Percentiles rank a stretch among this genome's conserved stretches.
These are phyloP conservation scores for Selene dorsalis DNA, from an alignment of 2,797 vertebrate genomes.

Conservation along the genomic window DNA sequence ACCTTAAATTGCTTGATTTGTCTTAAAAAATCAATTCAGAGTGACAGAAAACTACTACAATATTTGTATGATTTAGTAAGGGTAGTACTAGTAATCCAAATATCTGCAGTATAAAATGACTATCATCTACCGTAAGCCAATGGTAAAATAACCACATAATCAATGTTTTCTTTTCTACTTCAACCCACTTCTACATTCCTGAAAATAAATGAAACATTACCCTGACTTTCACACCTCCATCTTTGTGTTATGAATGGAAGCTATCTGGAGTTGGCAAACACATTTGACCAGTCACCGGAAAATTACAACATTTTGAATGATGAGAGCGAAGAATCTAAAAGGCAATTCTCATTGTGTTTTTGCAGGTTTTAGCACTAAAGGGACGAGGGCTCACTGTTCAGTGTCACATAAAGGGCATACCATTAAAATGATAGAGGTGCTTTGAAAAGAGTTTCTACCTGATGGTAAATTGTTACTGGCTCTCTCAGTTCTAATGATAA, in stretches of 20 bases:
- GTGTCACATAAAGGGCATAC: slow-evolving; percentile 11
- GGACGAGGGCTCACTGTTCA: background rate
- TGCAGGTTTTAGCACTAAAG: slow-evolving; percentile 1
- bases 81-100: too few relatives aligned
- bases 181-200: background rate
- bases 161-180: background rate
- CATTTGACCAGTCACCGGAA: background rate
- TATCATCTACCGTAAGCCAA: background rate
- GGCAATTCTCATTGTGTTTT: background rate
- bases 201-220: background rate
- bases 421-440: slow-evolving; percentile 19
- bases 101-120: background rate
- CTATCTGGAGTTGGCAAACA: slow-evolving; percentile 4
- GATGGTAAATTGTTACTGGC: background rate
- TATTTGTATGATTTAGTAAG: too few relatives aligned
- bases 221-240: background rate
- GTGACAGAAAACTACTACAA: too few relatives aligned
- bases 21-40: too few relatives aligned
- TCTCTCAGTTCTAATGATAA: slow-evolving; percentile 4
- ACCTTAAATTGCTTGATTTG: too few relatives aligned
- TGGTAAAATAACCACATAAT: background rate
- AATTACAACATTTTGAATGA: background rate
- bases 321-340: slow-evolving; percentile 5
- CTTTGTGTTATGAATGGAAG: background rate
- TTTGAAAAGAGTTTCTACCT: slow-evolving; percentile 16